Base-by-base conservation (phyloP, 2,797 vertebrate species). In the Argya squamiceps region DNA sequence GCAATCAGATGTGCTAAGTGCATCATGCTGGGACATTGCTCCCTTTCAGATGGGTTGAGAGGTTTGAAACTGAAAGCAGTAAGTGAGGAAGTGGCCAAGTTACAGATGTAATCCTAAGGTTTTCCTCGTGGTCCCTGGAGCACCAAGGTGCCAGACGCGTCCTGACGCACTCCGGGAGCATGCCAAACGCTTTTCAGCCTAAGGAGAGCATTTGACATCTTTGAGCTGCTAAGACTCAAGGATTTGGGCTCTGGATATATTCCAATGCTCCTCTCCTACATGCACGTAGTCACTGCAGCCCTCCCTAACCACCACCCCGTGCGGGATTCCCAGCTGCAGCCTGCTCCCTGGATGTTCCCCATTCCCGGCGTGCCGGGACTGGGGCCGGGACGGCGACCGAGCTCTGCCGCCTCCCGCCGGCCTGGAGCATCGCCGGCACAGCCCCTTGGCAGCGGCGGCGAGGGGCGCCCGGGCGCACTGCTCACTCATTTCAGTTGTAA, bases 1-100 rank as follows among this genome's bases (percentile, higher is more conserved):
- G 70, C 85, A 87, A 92, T 95, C 90, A 90, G 90, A 95, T 94
- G 94, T 89, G 92, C 60, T 93, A 94, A 96, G 80, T 95, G 92
- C 73, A 83, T 87, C 95, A 84, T 34, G 85, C 96, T 95, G 94
- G 67, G 92, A 74, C 67, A 47, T 36, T 2, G 1, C 85, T 62
- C 56, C n/a, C 1, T 90, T 94, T 95, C 94, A 84, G 49, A 93
- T 58, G 77, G 39, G 32, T 79, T 89, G 74, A 11, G 43, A 91
- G n/a, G 56, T 59, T 70, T 50, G 74, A 84, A 88, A 60, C 34
- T 3, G 2, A 76, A 87, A 76, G 74, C 7, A 5, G 3, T 60
- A 69, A 80, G 27, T 74, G 34, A 8, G 56, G 60, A 93, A 62
- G 29, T 1, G 29, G 58, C 50, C 44, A 39, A 32, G 43, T 62